Percentiles rank a stretch among this genome's conserved stretches.
phyloP scores from a whole-genome alignment of 2,113 vertebrate genomes.

The Cyprinodon brontotheroides region DNA sequence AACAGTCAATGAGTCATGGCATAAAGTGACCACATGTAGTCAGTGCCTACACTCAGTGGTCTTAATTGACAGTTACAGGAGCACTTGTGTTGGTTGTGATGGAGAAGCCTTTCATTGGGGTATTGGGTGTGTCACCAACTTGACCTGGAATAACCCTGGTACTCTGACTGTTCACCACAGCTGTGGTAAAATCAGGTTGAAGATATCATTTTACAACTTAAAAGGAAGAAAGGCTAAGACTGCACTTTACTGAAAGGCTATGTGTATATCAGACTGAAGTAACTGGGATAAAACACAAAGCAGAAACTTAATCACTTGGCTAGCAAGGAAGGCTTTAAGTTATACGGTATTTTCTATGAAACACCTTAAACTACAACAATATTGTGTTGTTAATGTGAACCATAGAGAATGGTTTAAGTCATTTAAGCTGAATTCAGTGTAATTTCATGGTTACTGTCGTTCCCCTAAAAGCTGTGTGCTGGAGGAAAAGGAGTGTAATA shows the following conservation, averaged over 20 bases:
- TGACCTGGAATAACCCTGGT: slow-evolving; percentile 58
- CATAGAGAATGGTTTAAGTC: not conserved
- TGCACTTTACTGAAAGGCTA: slow-evolving; percentile 12
- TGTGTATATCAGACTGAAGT: not conserved
- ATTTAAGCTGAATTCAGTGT: slow-evolving; percentile 13
- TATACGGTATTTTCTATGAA: slow-evolving; percentile 30
- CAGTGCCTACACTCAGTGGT: slow-evolving; percentile 29
- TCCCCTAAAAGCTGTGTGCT: slow-evolving; percentile 12
- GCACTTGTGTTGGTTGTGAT: slow-evolving; percentile 44
- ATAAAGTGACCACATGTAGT: slow-evolving; percentile 45
- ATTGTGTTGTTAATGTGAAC: slow-evolving; percentile 4
- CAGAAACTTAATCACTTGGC: slow-evolving; percentile 13
- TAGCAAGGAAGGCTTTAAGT: slow-evolving; percentile 1
- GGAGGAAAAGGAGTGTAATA: slow-evolving; percentile 1
- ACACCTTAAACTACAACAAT: not conserved
- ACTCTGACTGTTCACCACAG: slow-evolving; percentile 10
- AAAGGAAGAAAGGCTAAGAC: slow-evolving; percentile 14
- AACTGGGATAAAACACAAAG: slow-evolving; percentile 17
- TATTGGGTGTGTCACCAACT: slow-evolving; percentile 57
- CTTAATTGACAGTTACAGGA: slow-evolving; percentile 56
- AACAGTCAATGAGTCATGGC: slow-evolving; percentile 53
- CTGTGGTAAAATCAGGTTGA: slow-evolving; percentile 17
- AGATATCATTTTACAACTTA: slow-evolving; percentile 33
- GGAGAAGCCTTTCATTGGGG: slow-evolving; percentile 57
- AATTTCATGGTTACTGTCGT: slow-evolving; percentile 8